Evolutionary conservation across 2,888 invertebrate genomes (phyloP).

Genomic region (Hemithea aestivaria): DNA sequence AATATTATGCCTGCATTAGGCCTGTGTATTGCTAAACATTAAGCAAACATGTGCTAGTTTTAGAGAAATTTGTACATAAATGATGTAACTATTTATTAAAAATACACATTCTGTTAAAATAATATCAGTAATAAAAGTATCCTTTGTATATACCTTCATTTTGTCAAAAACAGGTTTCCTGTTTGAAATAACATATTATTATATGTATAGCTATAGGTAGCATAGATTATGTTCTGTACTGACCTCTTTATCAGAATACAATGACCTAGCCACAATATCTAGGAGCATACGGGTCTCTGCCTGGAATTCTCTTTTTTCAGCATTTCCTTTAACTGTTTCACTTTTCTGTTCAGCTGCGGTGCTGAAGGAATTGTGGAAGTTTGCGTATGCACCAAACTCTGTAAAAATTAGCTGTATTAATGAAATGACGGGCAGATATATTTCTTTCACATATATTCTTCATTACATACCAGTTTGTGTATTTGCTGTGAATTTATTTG

Average conservation of each 20-base stretch:
- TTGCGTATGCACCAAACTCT: conserved; percentile 22
- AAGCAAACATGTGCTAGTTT: no score
- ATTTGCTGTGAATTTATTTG: conserved; percentile 26
- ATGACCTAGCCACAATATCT: conserved; percentile 97
- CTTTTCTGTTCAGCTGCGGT: conserved; percentile 46
- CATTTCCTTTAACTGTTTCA: conserved; percentile 76
- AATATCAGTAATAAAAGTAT: no score
- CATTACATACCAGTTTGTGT: conserved; percentile 18
- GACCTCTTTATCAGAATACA: conserved; percentile 98
- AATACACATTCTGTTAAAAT: no score
- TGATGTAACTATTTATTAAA: no score
- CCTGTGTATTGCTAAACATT: no score
- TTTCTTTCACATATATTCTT: neutral
- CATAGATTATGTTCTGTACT: conserved; percentile 25
- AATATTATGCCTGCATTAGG: no score
- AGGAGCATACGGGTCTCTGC: conserved; percentile 97
- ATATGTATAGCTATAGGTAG: no score
- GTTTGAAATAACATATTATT: no score
- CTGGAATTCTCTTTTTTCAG: conserved; percentile 93
- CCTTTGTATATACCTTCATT: no score
- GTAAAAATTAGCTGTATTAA: neutral
- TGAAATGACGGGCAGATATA: neutral
- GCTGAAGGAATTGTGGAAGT: conserved; percentile 36
- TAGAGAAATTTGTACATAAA: no score
- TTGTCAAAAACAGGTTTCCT: no score